Evolutionary conservation across 2,113 vertebrate genomes (phyloP), one percentile per base, ranked within the genome.

Genomic region (Chionomys nivalis): DNA sequence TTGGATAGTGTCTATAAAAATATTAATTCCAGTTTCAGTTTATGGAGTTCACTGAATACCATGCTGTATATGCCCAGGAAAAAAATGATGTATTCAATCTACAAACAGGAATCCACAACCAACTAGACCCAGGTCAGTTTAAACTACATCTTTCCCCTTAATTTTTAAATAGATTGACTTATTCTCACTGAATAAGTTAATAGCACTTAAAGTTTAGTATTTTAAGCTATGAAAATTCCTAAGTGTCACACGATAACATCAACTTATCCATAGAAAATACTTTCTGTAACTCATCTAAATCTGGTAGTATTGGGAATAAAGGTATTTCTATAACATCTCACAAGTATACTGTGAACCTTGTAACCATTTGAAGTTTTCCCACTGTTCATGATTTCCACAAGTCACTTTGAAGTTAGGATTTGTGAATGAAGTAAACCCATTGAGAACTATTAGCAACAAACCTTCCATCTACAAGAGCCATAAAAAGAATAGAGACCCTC

Each of bases 61-160:
- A 0, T 16, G 7, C 19, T 47, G 19, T 10, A 39, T n/a, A 2
- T 28, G 4, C 6, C 5, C 5, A 9, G 1, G 8, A 19, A 5
- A 42, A 89, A 85, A 42, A 52, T 33, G 5, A 23, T 16, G 12
- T 3, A 12, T 26, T 89, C 70, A 28, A 14, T 47, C 28, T 68
- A 17, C 49, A 93, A 70, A 52, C 8, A 78, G 24, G 70, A 90
- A 24, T 66, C 39, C 24, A 87, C 13, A 44, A 47, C 17, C 44
- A 68, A 36, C 63, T 63, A 79, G 12, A 88, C 42, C 49, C 49
- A 52, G 49, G 47, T 79, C 49, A 52, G 49, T 52, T 52, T 52
- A n/a, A 76, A 65, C 3, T 86, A 42, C 26, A 89, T 14, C 4
- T 81, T 75, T 85, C 36, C 0, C 8, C 42, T 10, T 39, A 70